Percentiles rank a stretch among this genome's conserved stretches.
Evolutionary conservation across 2,797 vertebrate genomes (phyloP).

Genomic region (Sebastes cheni): DNA sequence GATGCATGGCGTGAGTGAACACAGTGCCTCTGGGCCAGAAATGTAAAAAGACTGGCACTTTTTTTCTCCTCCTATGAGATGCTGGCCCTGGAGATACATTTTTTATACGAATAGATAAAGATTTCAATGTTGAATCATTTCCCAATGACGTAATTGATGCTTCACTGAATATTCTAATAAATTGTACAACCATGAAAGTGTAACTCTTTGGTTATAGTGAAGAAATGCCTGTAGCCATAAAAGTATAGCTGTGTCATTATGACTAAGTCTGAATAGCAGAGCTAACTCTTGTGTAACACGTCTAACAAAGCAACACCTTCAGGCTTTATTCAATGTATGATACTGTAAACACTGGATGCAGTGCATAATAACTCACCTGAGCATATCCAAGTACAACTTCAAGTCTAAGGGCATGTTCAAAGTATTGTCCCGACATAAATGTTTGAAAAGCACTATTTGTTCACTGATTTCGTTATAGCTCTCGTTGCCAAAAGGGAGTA

Average conservation of each 20-base stretch:
- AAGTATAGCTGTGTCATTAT: background rate
- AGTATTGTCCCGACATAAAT: background rate
- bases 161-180: background rate
- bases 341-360: slow-evolving; percentile 11
- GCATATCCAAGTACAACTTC: background rate
- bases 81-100: background rate
- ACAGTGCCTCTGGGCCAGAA: slow-evolving; percentile 1
- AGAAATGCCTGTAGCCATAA: background rate
- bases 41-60: slow-evolving; percentile 1
- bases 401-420: background rate
- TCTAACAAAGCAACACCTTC: slow-evolving; percentile 4
- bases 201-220: background rate
- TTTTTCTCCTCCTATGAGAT: background rate
- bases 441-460: background rate
- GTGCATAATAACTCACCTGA: background rate
- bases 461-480: background rate
- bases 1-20: slow-evolving; percentile 18
- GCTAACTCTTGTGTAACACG: slow-evolving; percentile 1
- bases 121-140: background rate
- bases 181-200: background rate
- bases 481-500: background rate
- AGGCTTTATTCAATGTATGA: background rate
- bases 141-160: background rate
- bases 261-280: background rate
- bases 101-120: background rate